phyloP scores from a whole-genome alignment of 2,797 vertebrate species.

The Phaenicophaeus curvirostris region DNA sequence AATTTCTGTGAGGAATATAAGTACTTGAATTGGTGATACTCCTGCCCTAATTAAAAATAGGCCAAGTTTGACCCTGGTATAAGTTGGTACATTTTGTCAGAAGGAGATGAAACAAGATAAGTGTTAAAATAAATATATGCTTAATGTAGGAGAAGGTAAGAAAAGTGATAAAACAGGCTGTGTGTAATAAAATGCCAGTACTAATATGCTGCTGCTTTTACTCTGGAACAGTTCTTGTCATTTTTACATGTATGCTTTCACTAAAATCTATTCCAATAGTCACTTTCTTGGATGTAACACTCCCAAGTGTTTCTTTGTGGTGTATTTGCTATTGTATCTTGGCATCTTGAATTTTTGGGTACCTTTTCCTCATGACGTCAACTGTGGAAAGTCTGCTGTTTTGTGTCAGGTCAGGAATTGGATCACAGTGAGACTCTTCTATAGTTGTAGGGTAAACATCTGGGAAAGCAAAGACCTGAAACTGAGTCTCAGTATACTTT shows the following conservation, averaged over 20 bases:
- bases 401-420: not conserved
- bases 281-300: not conserved
- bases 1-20: not conserved
- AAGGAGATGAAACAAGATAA: not conserved
- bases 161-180: not conserved
- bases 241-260: not conserved
- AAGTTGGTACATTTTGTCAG: not conserved
- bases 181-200: not conserved
- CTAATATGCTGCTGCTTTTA: not conserved
- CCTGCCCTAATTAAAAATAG: not conserved
- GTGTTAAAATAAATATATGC: not conserved
- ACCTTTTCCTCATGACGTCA: not conserved
- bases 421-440: not conserved
- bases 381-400: not conserved
- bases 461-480: not conserved
- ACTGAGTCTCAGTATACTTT: not conserved
- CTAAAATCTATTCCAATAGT: not conserved
- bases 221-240: not conserved
- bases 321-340: not conserved
- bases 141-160: not conserved
- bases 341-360: not conserved
- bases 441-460: accelerated
- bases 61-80: not conserved
- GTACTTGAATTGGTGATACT: not conserved
- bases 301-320: not conserved